phyloP scores from a whole-genome alignment of 2,888 invertebrate species.

The Philopedon plagiatum region DNA sequence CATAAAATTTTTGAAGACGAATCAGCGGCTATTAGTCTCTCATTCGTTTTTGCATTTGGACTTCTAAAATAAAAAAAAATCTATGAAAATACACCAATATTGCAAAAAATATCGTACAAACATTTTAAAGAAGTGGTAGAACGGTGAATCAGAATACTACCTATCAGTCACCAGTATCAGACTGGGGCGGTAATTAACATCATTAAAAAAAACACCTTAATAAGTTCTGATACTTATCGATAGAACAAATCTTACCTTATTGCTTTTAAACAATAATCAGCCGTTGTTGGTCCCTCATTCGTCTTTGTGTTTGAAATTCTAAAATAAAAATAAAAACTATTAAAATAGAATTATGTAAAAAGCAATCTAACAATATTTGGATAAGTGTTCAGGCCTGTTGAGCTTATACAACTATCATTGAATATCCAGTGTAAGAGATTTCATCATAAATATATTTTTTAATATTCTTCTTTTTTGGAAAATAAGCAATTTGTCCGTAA shows the following conservation, averaged over 20 bases:
- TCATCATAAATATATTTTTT: constrained; percentile 24
- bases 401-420: constrained; percentile 36
- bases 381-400: constrained; percentile 38
- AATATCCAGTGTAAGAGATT: constrained; percentile 30
- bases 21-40: too few species aligned
- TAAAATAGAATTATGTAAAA: neutral
- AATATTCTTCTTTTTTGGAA: too few species aligned
- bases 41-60: too few species aligned
- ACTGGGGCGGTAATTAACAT: constrained; percentile 39
- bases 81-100: too few species aligned
- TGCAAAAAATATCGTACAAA: too few species aligned
- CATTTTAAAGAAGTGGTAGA: too few species aligned
- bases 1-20: too few species aligned
- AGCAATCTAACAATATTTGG: neutral
- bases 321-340: constrained; percentile 8
- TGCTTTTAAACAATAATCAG: neutral
- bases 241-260: neutral
- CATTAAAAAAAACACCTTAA: constrained; percentile 34
- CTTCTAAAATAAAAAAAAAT: too few species aligned
- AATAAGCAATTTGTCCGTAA: too few species aligned
- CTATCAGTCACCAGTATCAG: constrained; percentile 41
- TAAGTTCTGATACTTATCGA: too few species aligned
- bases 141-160: constrained; percentile 22
- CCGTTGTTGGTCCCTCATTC: too few species aligned
- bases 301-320: neutral